Base-by-base conservation (phyloP, 1,140 invertebrate species). In the Drosophila novamexicana region DNA sequence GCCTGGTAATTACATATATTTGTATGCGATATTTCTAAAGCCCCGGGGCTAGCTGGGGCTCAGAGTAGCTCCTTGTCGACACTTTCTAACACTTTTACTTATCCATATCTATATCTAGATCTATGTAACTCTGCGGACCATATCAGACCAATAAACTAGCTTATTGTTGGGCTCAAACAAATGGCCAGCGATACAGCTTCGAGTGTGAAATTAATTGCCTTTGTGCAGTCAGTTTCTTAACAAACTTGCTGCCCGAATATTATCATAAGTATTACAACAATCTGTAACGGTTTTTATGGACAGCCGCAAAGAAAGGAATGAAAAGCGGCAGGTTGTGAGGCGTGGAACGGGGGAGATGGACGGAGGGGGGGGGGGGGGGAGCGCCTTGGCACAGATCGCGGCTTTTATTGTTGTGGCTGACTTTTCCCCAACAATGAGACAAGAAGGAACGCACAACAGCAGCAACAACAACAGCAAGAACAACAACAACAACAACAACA, bases 151-250 rank as follows among this genome's bases (percentile, higher is more conserved):
- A 49, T 29, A 50, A 50, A 32, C 47, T 32, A 29, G 47, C 22
- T 32, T 6, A 50, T 50, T 10, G 12, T 50, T 50, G n/a, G 47
- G 10, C 6, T 42, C 29, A 53, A 62, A 57, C 44, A 65, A 72
- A 52, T 62, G 39, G 12, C 45, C 59, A 52, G 39, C 9, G 12
- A 61, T 32, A 9, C 10, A 32, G 42, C 14, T 6, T 9, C 9
- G 39, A 40, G 70, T 53, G 67, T 22, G 54, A 34, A 67, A 53
- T 67, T 73, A 73, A 73, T 67, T 73, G 70, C 39, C 56, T 67
- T 67, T 72, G 70, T 67, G 37, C 12, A 36, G 8, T 42, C 36
- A 68, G 14, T 59, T 45, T 18, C 22, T 45, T 45, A 52, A 54
- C 50, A 69, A 22, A 22, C 22, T 22, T 22, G 22, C 2, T 2